These are phyloP conservation scores for Pipistrellus kuhlii DNA, from an alignment of 2,797 vertebrate genomes.

Conservation along the genomic window DNA sequence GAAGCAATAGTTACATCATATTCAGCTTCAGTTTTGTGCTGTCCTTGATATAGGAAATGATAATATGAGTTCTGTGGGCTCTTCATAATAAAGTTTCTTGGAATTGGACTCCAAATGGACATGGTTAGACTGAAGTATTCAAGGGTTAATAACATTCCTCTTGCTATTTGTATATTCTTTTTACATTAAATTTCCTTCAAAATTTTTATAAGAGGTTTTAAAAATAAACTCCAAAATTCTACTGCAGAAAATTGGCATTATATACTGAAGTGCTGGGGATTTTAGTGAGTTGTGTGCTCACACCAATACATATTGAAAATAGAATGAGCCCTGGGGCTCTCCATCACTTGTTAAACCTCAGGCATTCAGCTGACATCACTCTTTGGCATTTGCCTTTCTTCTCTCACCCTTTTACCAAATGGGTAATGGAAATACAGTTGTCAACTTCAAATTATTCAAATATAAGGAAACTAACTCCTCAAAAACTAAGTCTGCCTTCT, in stretches of 20 bases:
- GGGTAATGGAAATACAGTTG: conserved; percentile 78
- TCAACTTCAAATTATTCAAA: conserved; percentile 74
- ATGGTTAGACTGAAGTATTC: conserved; percentile 14
- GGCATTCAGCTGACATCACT: conserved; percentile 76
- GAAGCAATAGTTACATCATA: background rate
- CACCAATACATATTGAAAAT: conserved; percentile 60
- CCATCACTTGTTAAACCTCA: conserved; percentile 66
- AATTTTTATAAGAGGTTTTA: conserved; percentile 67
- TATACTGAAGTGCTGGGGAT: conserved; percentile 2
- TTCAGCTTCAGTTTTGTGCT: background rate
- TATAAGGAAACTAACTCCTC: conserved; percentile 48
- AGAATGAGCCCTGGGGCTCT: conserved; percentile 53
- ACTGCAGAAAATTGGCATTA: conserved; percentile 31
- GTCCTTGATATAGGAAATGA: background rate
- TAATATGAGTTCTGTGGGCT: background rate
- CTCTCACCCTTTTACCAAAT: conserved; percentile 69
- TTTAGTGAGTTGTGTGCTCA: conserved; percentile 61
- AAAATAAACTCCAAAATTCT: conserved; percentile 68
- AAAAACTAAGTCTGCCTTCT: conserved; percentile 39
- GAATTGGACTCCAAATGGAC: background rate
- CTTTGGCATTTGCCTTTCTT: conserved; percentile 74
- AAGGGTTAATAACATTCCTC: background rate
- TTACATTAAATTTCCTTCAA: conserved; percentile 62
- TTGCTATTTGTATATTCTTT: conserved; percentile 29
- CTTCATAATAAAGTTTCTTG: background rate